phyloP scores from a whole-genome alignment of 1,140 invertebrate genomes.

The Trypoxylus dichotomus region DNA sequence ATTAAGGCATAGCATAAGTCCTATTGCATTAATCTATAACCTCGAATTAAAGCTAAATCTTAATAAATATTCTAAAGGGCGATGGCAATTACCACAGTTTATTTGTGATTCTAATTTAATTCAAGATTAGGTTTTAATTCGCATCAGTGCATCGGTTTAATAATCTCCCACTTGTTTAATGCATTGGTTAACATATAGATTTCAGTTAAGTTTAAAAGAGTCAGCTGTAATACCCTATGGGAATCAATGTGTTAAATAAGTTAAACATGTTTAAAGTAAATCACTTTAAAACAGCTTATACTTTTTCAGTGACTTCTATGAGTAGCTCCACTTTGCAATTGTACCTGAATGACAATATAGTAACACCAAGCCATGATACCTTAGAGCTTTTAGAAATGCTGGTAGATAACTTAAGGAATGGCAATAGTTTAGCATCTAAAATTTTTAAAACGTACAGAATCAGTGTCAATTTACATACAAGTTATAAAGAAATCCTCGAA shows the following conservation, averaged over 20 bases:
- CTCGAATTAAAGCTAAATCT: too few species aligned
- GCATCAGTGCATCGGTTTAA: too few species aligned
- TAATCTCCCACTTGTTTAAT: too few species aligned
- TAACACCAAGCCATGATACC: slow-evolving; percentile 43
- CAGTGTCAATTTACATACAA: slow-evolving; percentile 58
- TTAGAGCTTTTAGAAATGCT: slow-evolving; percentile 43
- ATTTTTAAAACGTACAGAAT: slow-evolving; percentile 60
- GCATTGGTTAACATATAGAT: too few species aligned
- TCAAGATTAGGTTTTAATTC: too few species aligned
- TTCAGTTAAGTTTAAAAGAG: too few species aligned
- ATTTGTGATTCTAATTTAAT: too few species aligned
- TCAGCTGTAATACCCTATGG: too few species aligned
- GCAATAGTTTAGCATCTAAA: slow-evolving; percentile 57
- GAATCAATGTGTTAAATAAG: not conserved
- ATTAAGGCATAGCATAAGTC: too few species aligned
- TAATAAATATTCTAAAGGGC: too few species aligned
- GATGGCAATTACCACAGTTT: too few species aligned
- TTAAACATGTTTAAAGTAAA: slow-evolving; percentile 33
- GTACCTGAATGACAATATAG: slow-evolving; percentile 33
- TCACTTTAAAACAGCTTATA: slow-evolving; percentile 34
- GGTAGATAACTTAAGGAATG: slow-evolving; percentile 54
- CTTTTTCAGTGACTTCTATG: slow-evolving; percentile 12
- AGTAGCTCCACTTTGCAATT: slow-evolving; percentile 19
- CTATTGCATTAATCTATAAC: too few species aligned
- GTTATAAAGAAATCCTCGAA: slow-evolving; percentile 58